Percentiles rank a stretch among this genome's conserved stretches.
phyloP scores from a whole-genome alignment of 2,113 vertebrate species.

The Nestor notabilis region DNA sequence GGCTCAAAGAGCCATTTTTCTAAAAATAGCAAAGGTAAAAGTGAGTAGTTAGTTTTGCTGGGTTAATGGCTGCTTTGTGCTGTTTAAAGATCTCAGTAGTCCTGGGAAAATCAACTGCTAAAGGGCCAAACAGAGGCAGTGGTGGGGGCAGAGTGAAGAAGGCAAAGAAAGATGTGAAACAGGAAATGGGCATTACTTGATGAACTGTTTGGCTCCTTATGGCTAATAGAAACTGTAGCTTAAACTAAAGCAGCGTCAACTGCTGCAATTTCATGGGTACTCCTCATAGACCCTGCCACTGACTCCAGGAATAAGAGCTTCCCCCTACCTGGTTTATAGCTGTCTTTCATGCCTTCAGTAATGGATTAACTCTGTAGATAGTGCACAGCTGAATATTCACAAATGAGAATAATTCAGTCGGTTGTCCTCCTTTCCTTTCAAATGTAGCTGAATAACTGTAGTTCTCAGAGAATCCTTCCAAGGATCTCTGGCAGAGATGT shows the following conservation, averaged over 20 bases:
- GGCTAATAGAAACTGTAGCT: neutral
- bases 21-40: neutral
- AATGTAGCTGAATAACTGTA: neutral
- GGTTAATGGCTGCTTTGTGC: neutral
- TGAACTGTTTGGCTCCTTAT: neutral
- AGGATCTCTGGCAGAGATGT: neutral
- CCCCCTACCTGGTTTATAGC: neutral
- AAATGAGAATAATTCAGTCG: neutral
- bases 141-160: neutral
- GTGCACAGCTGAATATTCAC: neutral
- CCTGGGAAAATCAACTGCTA: neutral
- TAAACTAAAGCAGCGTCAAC: neutral
- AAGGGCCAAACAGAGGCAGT: neutral
- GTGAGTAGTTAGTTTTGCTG: neutral
- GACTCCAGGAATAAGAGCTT: neutral
- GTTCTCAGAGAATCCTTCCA: neutral
- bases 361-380: neutral
- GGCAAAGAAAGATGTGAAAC: neutral
- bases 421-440: neutral
- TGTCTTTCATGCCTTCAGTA: neutral
- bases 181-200: neutral
- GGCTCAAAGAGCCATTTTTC: neutral
- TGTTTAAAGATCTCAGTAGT: neutral
- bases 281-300: rapidly evolving
- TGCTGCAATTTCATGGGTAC: neutral